Evolutionary conservation across 92 coral and sea anemone genomes (phyloP).

Genomic region (Parazoanthus atlanticus): DNA sequence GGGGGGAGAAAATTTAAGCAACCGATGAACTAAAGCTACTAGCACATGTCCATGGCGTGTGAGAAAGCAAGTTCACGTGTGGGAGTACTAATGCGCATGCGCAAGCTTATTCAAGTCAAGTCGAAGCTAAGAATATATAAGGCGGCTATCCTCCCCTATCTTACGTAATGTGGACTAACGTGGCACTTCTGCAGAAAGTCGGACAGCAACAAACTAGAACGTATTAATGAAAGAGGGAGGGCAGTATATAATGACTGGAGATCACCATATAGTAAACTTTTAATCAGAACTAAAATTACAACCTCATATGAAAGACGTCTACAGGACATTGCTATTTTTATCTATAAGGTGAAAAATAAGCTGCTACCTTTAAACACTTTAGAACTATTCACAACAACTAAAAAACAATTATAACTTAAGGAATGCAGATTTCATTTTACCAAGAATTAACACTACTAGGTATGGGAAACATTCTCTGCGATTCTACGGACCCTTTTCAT

Average conservation of each 20-base stretch:
- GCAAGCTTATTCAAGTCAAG: no score
- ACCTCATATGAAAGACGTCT: slow-evolving; percentile 4
- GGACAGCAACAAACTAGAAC: slow-evolving; percentile 9
- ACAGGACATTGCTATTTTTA: slow-evolving; percentile 11
- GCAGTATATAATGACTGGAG: slow-evolving; percentile 20
- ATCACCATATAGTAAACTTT: slow-evolving; percentile 7
- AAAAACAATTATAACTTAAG: neutral
- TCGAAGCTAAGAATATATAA: no score
- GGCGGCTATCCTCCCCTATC: no score
- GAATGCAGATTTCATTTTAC: neutral
- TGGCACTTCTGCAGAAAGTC: slow-evolving; percentile 26
- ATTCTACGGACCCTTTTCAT: neutral
- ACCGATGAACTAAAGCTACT: no score
- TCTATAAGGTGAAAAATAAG: slow-evolving; percentile 3
- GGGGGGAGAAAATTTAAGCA: no score
- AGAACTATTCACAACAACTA: neutral
- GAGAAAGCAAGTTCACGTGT: no score
- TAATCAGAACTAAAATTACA: neutral
- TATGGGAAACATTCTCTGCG: slow-evolving; percentile 17
- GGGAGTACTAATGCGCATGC: no score
- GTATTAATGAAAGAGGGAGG: slow-evolving; percentile 17
- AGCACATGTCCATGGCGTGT: no score
- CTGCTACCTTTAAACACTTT: neutral
- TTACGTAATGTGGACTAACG: no score
- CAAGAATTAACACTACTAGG: neutral